These are phyloP conservation scores for Pluvialis apricaria DNA, from an alignment of 2,113 vertebrate genomes.

Conservation along the genomic window DNA sequence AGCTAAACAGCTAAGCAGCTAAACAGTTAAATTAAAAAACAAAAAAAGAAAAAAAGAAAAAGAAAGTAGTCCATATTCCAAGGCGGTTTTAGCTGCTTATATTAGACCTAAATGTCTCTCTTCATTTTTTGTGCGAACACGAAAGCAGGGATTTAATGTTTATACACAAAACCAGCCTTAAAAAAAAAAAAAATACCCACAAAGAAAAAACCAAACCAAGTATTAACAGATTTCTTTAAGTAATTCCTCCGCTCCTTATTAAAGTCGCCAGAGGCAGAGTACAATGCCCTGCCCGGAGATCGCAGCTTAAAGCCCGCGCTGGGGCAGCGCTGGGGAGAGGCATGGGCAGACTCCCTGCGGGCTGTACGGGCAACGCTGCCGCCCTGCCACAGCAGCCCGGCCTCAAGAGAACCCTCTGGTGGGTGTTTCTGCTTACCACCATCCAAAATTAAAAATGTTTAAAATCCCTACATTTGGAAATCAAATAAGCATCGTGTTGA, in stretches of 20 bases:
- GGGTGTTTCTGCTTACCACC: background rate
- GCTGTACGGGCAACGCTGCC: background rate
- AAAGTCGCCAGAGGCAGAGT: background rate
- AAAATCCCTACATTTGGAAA: background rate
- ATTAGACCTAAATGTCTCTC: background rate
- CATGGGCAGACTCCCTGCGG: background rate
- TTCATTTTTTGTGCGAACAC: background rate
- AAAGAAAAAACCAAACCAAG: accelerated
- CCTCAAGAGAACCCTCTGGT: background rate
- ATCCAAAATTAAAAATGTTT: constrained; percentile 11
- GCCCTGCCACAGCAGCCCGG: background rate
- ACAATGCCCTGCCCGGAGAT: background rate
- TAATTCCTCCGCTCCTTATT: background rate
- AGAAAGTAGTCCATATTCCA: background rate
- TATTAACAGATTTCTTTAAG: background rate
- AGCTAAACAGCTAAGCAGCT: too few species aligned
- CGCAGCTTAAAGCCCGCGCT: background rate
- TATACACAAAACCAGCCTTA: background rate
- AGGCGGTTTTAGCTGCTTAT: background rate
- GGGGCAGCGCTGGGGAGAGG: background rate
- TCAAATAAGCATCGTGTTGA: background rate
- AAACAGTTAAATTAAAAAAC: background rate
- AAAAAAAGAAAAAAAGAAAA: too few species aligned
- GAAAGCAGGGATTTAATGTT: background rate
- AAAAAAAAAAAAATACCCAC: background rate